A percentile compares a stretch with the other conserved stretches of the same genome.
phyloP scores from a whole-genome alignment of 1,140 invertebrate species.

The Drosophila nebulosa region DNA sequence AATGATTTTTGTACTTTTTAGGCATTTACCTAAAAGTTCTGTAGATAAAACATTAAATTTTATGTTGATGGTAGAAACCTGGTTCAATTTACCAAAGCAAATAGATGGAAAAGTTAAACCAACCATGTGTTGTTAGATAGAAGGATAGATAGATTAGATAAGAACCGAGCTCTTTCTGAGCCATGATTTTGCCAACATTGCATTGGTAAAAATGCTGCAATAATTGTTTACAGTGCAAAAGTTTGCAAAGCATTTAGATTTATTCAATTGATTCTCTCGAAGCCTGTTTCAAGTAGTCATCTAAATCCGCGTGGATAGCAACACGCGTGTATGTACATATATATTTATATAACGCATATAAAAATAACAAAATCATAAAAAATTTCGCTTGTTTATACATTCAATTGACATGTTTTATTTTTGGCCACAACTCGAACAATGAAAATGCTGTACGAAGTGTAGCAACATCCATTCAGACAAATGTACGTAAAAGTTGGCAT shows the following conservation, averaged over 20 bases:
- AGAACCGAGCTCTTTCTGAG: too few species aligned
- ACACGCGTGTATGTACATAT: background rate
- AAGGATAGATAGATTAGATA: too few species aligned
- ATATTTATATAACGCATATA: background rate
- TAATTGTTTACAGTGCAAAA: background rate
- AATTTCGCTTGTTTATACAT: constrained; percentile 45
- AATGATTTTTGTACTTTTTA: too few species aligned
- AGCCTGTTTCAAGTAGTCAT: background rate
- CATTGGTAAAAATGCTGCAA: too few species aligned
- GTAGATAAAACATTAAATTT: too few species aligned
- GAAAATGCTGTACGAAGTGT: constrained; percentile 29
- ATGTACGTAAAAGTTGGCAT: constrained; percentile 31
- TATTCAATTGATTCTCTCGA: background rate
- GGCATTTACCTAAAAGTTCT: too few species aligned
- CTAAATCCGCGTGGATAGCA: background rate
- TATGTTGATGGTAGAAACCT: too few species aligned
- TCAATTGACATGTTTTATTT: constrained; percentile 67
- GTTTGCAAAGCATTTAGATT: background rate
- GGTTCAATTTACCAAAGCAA: too few species aligned
- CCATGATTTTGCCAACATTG: too few species aligned
- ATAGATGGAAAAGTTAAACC: too few species aligned
- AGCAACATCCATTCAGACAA: constrained; percentile 42
- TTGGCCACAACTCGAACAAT: constrained; percentile 51
- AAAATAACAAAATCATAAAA: background rate
- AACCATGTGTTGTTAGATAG: too few species aligned